Evolutionary conservation across 2,797 vertebrate genomes (phyloP).

Genomic region (Dendrocincla fuliginosa): DNA sequence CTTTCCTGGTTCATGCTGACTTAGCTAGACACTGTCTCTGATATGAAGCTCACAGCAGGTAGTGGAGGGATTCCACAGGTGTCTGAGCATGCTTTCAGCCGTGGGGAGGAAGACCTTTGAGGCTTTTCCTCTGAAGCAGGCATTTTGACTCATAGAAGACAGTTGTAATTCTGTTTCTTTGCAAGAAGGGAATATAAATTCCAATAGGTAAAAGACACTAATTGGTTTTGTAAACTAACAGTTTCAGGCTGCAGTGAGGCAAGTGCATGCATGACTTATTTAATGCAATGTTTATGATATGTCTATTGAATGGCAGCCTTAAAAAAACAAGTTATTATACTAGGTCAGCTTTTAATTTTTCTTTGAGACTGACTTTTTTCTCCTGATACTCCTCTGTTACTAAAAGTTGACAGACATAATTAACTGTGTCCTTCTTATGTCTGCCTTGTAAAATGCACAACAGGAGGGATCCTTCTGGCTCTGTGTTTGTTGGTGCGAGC

Average conservation of each 20-base stretch:
- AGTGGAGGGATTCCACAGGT: not conserved
- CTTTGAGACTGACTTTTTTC: not conserved
- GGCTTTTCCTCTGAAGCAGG: not conserved
- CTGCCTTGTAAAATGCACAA: not conserved
- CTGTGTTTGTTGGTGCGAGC: not conserved
- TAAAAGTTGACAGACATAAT: not conserved
- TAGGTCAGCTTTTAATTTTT: not conserved
- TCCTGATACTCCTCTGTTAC: not conserved
- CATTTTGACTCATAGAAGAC: not conserved
- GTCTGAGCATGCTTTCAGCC: fast-evolving
- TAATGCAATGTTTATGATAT: not conserved
- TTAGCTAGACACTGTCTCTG: not conserved
- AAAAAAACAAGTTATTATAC: not conserved
- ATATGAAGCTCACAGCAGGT: not conserved
- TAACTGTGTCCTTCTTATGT: not conserved
- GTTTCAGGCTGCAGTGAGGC: not conserved
- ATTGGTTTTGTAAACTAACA: not conserved
- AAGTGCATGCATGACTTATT: not conserved
- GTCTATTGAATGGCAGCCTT: not conserved
- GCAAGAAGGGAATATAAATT: not conserved
- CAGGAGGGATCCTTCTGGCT: not conserved
- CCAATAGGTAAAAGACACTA: not conserved
- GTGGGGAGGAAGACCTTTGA: not conserved
- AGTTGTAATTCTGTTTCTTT: not conserved
- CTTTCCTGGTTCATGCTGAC: not conserved